A percentile compares a stretch with the other conserved stretches of the same genome.
Evolutionary conservation across 2,797 vertebrate genomes (phyloP).

Genomic region (Thalassophryne amazonica): DNA sequence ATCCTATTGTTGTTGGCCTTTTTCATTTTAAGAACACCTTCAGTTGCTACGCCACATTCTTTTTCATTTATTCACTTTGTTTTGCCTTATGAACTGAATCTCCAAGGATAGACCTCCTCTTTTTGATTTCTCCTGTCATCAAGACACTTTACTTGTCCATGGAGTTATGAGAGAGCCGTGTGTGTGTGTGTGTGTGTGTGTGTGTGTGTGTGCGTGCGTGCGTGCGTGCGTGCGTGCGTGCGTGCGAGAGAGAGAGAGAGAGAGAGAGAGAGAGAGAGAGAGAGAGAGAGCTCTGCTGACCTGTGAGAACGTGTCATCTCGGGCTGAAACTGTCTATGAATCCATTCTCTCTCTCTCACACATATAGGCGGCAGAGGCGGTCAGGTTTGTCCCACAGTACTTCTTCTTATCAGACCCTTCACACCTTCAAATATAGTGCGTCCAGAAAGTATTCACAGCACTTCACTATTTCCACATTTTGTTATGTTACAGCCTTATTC

Average conservation of each 20-base stretch:
- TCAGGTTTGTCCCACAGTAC: constrained; percentile 8
- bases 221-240: not conserved
- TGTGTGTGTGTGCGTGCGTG: not conserved
- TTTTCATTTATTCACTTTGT: not conserved
- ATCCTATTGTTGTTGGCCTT: too few relatives aligned
- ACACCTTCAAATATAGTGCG: constrained; percentile 40
- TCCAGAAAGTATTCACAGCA: constrained; percentile 7
- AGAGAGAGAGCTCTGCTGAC: constrained; percentile 13
- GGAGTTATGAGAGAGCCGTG: not conserved
- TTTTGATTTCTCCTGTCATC: not conserved
- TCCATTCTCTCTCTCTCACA: constrained; percentile 57
- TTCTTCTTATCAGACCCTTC: constrained; percentile 33
- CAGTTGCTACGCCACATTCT: not conserved
- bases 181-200: not conserved
- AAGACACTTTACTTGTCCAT: constrained; percentile 5
- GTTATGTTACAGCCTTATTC: too few relatives aligned
- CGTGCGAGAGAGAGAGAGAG: too few relatives aligned
- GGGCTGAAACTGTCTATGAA: constrained; percentile 33
- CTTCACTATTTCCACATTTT: too few relatives aligned
- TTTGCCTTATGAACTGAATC: not conserved
- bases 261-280: not conserved
- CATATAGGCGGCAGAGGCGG: constrained; percentile 13
- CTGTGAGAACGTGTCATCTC: constrained; percentile 24
- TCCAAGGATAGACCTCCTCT: not conserved
- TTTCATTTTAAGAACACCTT: not conserved